These are phyloP conservation scores for Aegithalos caudatus DNA, from an alignment of 2,113 vertebrate genomes.

Conservation along the genomic window DNA sequence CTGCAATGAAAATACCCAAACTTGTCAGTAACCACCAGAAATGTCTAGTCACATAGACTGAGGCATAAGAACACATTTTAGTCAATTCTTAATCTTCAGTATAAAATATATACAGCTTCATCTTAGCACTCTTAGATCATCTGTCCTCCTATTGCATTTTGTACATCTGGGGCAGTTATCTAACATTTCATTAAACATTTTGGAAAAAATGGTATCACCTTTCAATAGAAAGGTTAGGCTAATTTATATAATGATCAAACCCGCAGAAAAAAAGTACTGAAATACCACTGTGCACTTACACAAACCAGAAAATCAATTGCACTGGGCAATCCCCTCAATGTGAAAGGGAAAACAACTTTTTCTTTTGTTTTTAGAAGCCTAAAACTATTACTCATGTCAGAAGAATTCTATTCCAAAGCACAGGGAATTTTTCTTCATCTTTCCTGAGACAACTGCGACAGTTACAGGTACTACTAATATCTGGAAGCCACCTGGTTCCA, in stretches of 20 bases:
- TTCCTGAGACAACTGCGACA: background rate
- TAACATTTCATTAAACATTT: background rate
- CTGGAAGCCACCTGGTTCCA: background rate
- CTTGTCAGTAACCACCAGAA: background rate
- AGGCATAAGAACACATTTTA: background rate
- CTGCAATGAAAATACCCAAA: constrained; percentile 62
- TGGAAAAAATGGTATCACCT: background rate
- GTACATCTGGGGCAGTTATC: background rate
- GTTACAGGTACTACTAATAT: background rate
- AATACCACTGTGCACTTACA: background rate
- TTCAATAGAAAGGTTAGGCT: background rate
- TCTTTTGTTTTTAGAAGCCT: background rate
- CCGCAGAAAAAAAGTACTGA: background rate
- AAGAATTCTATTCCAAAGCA: background rate
- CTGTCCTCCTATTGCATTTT: background rate
- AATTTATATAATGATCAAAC: background rate
- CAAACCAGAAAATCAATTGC: background rate
- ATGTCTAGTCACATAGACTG: background rate
- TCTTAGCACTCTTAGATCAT: background rate
- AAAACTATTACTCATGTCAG: background rate
- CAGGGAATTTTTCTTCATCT: background rate
- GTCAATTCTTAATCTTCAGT: background rate
- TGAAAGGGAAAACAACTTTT: background rate
- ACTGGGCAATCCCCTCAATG: background rate
- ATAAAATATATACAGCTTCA: background rate